Evolutionary conservation across 2,113 vertebrate genomes (phyloP), one percentile per base, ranked within the genome.

Genomic region (Arothron firmamentum): DNA sequence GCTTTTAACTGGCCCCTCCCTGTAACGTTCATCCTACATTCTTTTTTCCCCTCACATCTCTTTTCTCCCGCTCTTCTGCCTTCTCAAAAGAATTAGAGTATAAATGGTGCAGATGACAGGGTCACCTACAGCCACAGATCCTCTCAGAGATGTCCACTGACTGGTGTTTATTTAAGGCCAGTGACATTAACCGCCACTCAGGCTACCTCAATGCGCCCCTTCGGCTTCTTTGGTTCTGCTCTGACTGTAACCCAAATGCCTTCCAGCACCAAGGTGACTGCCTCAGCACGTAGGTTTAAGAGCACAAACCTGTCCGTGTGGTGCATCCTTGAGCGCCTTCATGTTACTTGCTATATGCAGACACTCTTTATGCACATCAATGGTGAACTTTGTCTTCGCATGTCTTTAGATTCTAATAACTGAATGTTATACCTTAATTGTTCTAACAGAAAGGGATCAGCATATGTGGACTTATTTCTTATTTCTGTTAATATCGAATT

Each of bases 61-160:
- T 43, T 62, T 47, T 54, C 64, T 67, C 67, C 21, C 28, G 31
- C 55, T 47, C 45, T 42, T 46, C 57, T 68, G 65, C 49, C 49
- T 51, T 67, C 62, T 77, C 63, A 38, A 38, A 38, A 38, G 10
- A 38, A 9, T 11, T 11, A 38, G 70, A 46, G 51, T 62, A 67
- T 75, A 76, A 84, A 78, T 68, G 80, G 62, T 54, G 78, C 68
- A 63, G 57, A 23, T 65, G 74, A 77, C 70, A 59, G 60, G 54
- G 56, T 41, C 60, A 73, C 71, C 83, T 46, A 65, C 67, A 70
- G 62, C 50, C 62, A 52, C 68, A 72, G 67, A 77, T 72, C 68
- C 74, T 73, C 70, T 88, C 72, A 87, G 81, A 80, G 77, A 70
- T 72, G 63, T 81, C 64, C 73, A 77, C 80, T 84, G 82, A 84